Evolutionary conservation across 2,888 invertebrate genomes (phyloP).

Genomic region (Eupithecia dodoneata): DNA sequence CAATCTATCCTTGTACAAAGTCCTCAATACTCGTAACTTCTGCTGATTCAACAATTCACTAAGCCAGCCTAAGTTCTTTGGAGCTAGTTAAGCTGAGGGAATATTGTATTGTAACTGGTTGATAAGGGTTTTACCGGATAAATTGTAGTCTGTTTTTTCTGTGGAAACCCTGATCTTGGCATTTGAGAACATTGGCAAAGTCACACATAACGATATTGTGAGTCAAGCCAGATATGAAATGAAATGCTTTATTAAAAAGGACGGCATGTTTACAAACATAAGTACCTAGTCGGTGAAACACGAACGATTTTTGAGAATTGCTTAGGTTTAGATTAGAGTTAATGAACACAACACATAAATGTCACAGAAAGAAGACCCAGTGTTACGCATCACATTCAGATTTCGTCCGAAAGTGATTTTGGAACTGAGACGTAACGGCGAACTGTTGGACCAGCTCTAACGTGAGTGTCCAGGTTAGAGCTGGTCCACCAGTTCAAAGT

Average conservation of each 20-base stretch:
- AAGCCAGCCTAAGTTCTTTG: background rate
- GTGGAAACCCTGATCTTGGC: background rate
- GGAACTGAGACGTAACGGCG: too few species aligned
- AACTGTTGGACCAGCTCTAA: too few species aligned
- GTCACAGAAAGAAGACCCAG: background rate
- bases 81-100: background rate
- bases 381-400: background rate
- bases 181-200: background rate
- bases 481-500: too few species aligned
- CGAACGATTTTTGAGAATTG: too few species aligned
- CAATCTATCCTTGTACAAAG: slow-evolving; percentile 8
- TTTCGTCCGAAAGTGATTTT: background rate
- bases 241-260: too few species aligned
- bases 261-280: too few species aligned
- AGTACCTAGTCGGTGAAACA: too few species aligned
- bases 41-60: slow-evolving; percentile 8
- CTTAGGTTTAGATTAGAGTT: too few species aligned
- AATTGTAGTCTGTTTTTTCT: background rate
- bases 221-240: background rate
- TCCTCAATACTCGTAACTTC: slow-evolving; percentile 1
- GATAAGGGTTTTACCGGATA: background rate
- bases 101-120: background rate
- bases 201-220: background rate
- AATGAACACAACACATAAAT: too few species aligned
- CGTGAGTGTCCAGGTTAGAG: too few species aligned